Conservation (phyloP, 2,888 invertebrate genomes). For the Bimastos eiseni region DNA sequence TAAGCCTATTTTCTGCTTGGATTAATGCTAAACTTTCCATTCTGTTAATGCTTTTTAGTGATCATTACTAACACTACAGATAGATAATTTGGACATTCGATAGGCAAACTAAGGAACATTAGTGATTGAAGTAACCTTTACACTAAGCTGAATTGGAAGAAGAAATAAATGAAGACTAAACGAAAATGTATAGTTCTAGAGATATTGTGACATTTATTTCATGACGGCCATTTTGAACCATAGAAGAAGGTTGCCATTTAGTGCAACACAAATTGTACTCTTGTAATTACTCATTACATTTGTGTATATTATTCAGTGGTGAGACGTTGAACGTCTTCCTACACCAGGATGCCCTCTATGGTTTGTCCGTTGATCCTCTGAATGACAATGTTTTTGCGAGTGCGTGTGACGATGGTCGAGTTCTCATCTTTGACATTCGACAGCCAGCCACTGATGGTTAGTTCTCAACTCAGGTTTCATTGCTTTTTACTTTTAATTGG, state of each 20-base stretch:
- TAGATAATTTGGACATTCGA: no score
- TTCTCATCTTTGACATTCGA: slow-evolving; percentile 82
- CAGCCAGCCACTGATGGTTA: slow-evolving; percentile 64
- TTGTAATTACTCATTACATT: neutral
- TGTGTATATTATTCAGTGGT: neutral
- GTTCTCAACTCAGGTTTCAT: neutral
- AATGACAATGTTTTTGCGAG: slow-evolving; percentile 82
- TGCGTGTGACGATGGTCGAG: slow-evolving; percentile 87
- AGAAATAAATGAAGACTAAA: neutral
- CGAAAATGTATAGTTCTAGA: no score
- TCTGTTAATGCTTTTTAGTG: no score
- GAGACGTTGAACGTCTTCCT: slow-evolving; percentile 28
- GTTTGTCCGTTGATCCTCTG: slow-evolving; percentile 82
- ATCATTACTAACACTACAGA: no score
- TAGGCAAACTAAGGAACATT: no score
- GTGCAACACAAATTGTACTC: neutral
- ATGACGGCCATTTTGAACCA: neutral
- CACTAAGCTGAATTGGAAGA: neutral
- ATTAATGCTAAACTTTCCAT: no score
- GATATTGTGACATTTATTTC: no score
- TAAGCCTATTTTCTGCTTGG: neutral
- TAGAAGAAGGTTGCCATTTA: neutral
- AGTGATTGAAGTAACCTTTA: no score
- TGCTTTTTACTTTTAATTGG: neutral
- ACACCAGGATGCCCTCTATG: slow-evolving; percentile 87